These are phyloP conservation scores for Limnephilus lunatus DNA, from an alignment of 2,888 invertebrate species.

Conservation along the genomic window DNA sequence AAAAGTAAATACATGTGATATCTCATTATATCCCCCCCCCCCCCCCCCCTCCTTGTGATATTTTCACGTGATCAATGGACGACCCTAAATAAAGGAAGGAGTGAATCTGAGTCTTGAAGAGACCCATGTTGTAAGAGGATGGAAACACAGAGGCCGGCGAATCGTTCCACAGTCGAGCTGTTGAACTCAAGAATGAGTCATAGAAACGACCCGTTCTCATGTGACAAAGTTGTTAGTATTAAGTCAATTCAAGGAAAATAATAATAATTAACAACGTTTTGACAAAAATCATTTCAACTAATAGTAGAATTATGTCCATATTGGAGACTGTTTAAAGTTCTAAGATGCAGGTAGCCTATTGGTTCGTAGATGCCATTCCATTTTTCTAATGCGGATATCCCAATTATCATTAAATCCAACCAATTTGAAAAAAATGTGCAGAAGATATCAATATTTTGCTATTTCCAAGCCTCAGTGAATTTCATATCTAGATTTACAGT, in stretches of 20 bases:
- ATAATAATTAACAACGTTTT: not conserved
- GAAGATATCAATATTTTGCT: not conserved
- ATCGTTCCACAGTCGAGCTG: no score
- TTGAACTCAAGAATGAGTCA: no score
- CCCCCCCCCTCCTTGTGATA: no score
- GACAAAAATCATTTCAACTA: not conserved
- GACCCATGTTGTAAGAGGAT: no score
- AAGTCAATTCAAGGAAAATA: not conserved
- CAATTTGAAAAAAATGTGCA: not conserved
- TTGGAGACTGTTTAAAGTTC: not conserved
- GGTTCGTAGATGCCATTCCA: not conserved
- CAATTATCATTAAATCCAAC: not conserved
- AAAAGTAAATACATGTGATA: no score
- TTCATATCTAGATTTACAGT: not conserved
- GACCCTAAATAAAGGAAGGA: no score
- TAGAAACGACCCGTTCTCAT: no score
- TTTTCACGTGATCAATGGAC: no score
- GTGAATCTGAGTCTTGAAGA: no score
- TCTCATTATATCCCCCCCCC: no score
- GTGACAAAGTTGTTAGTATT: not conserved
- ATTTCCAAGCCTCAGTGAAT: not conserved
- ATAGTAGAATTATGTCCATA: not conserved
- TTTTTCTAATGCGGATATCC: slow-evolving; percentile 9
- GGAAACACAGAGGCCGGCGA: no score
- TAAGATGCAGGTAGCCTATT: slow-evolving; percentile 15